phyloP scores from a whole-genome alignment of 2,113 vertebrate genomes.

The Canis aureus region DNA sequence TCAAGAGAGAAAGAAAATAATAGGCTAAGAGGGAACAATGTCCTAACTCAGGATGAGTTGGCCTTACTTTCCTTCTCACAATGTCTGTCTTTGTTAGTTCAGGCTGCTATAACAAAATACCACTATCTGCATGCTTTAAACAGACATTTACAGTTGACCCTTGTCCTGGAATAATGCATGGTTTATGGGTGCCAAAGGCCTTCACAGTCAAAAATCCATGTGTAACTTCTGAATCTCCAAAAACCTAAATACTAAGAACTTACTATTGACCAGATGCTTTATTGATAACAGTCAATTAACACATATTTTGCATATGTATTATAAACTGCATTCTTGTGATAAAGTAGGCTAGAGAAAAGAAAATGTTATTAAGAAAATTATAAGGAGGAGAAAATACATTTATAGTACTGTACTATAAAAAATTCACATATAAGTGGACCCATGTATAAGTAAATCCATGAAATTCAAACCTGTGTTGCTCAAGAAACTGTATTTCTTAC shows the following conservation, averaged over 20 bases:
- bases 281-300: not conserved
- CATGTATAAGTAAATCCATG: not conserved
- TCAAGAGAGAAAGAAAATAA: not conserved
- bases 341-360: not conserved
- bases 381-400: not conserved
- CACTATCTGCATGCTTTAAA: not conserved
- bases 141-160: not conserved
- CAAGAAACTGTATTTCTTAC: not conserved
- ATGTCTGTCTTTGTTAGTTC: not conserved
- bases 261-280: not conserved
- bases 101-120: not conserved
- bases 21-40: not conserved
- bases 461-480: not conserved
- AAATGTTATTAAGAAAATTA: not conserved
- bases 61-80: not conserved
- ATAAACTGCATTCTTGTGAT: not conserved
- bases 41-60: not conserved
- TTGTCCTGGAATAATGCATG: not conserved
- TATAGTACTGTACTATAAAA: not conserved
- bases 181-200: not conserved
- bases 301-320: not conserved
- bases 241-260: not conserved
- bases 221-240: not conserved
- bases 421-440: not conserved
- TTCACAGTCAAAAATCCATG: not conserved